These are phyloP conservation scores for Phaonia tiefii DNA, from an alignment of 2,888 invertebrate species.

Conservation along the genomic window DNA sequence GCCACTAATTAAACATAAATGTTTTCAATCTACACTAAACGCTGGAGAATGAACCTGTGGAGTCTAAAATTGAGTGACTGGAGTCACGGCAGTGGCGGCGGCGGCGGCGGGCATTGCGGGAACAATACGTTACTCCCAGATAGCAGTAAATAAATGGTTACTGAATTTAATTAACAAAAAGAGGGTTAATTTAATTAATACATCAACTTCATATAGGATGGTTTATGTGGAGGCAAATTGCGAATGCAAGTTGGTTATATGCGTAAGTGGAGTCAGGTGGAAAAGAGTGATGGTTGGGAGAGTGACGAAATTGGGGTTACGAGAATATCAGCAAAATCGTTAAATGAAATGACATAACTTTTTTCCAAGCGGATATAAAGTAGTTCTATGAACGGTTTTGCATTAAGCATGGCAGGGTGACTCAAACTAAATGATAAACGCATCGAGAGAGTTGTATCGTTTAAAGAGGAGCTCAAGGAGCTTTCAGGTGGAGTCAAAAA, in stretches of 20 bases:
- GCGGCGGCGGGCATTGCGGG: neutral
- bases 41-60: conserved; percentile 53
- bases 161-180: conserved; percentile 31
- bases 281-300: conserved; percentile 4
- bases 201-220: conserved; percentile 50
- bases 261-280: conserved; percentile 60
- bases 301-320: neutral
- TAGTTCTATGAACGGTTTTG: too few relatives aligned
- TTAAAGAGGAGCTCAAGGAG: too few relatives aligned
- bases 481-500: too few relatives aligned
- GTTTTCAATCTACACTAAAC: conserved; percentile 66
- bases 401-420: too few relatives aligned
- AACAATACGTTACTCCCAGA: conserved; percentile 6
- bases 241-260: conserved; percentile 44
- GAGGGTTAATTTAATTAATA: conserved; percentile 65
- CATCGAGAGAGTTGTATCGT: too few relatives aligned
- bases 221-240: conserved; percentile 37
- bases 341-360: too few relatives aligned
- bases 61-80: too few relatives aligned
- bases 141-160: conserved; percentile 65
- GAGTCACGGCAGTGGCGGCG: neutral
- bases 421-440: too few relatives aligned
- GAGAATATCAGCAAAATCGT: too few relatives aligned
- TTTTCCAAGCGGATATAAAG: too few relatives aligned
- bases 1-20: conserved; percentile 66